phyloP scores from a whole-genome alignment of 2,113 vertebrate genomes.

The Chrysemys picta region DNA sequence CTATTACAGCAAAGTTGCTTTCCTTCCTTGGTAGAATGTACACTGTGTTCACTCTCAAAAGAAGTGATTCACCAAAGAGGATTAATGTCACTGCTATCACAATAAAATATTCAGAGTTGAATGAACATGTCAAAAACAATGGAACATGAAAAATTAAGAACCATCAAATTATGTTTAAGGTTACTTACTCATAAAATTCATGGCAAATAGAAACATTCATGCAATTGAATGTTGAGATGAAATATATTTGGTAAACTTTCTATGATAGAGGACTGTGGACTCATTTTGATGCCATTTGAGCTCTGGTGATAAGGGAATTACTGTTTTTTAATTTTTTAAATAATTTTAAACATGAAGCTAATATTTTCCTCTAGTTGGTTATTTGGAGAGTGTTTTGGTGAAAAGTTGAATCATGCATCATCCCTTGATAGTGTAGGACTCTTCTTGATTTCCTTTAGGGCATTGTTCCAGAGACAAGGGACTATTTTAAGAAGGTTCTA shows the following conservation, averaged over 20 bases:
- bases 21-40: neutral
- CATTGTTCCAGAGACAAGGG: neutral
- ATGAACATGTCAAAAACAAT: neutral
- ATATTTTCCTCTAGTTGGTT: neutral
- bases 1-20: neutral
- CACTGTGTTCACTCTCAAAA: neutral
- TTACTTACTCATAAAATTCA: neutral
- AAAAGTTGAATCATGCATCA: neutral
- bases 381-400: neutral
- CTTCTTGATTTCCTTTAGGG: too few species aligned
- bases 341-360: too few species aligned
- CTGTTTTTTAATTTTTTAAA: neutral
- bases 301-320: neutral
- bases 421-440: neutral
- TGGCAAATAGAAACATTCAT: neutral
- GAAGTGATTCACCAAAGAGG: neutral
- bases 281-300: neutral
- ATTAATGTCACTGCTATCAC: neutral
- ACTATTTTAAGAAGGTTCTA: neutral
- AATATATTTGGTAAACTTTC: neutral
- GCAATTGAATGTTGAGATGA: neutral
- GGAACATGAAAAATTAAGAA: neutral
- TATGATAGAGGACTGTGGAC: neutral
- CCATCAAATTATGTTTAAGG: neutral
- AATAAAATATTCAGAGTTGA: neutral